A percentile compares a stretch with the other conserved stretches of the same genome.
Evolutionary conservation across 2,888 invertebrate species (phyloP).

Genomic region (Cylindroiulus punctatus): DNA sequence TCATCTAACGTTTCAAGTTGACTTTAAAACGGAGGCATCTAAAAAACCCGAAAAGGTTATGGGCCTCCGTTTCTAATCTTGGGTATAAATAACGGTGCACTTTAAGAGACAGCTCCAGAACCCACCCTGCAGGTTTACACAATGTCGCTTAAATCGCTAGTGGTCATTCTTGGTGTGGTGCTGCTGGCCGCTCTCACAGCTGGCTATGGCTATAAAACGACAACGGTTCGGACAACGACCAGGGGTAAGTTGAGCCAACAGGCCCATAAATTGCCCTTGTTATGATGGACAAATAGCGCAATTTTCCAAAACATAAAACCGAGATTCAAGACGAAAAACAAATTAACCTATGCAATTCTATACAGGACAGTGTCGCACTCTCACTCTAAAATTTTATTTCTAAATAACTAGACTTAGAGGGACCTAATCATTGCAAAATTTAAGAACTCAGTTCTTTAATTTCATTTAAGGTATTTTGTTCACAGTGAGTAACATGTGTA

Average conservation of each 20-base stretch:
- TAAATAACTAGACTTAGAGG: too few relatives aligned
- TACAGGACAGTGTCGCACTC: too few relatives aligned
- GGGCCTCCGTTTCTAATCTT: neutral
- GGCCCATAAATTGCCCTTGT: neutral
- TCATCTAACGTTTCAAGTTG: constrained; percentile 38
- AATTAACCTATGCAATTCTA: too few relatives aligned
- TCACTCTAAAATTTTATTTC: too few relatives aligned
- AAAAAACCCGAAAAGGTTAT: neutral
- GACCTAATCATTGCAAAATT: too few relatives aligned
- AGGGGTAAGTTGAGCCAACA: neutral
- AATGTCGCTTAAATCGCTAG: neutral
- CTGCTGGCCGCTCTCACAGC: constrained; percentile 7
- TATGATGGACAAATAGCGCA: neutral
- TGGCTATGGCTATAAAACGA: constrained; percentile 16
- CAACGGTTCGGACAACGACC: neutral
- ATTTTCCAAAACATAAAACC: neutral
- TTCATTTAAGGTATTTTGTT: too few relatives aligned
- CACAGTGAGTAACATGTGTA: too few relatives aligned
- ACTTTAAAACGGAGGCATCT: constrained; percentile 24
- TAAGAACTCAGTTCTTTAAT: too few relatives aligned
- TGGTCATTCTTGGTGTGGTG: neutral
- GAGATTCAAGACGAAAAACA: neutral
- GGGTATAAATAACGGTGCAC: constrained; percentile 30
- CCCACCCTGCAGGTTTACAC: neutral
- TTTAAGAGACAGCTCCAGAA: neutral